A percentile compares a stretch with the other conserved stretches of the same genome.
These are phyloP conservation scores for Amphimedon queenslandica DNA, from an alignment of 37 sponge, comb jelly and placozoan species.

Conservation along the genomic window DNA sequence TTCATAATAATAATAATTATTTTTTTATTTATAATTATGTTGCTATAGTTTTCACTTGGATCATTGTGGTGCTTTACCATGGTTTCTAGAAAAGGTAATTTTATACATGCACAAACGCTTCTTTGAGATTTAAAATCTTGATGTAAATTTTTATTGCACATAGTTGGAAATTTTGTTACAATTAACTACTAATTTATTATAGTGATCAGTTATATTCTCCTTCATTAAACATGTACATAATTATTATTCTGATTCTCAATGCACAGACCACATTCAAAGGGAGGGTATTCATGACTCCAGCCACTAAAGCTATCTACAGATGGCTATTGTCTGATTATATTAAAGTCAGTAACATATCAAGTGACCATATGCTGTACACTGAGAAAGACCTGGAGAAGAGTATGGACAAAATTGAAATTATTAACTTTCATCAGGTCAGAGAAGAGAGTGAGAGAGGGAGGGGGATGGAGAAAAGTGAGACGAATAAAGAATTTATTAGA, in stretches of 20 bases:
- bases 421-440: constrained; percentile 92
- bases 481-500: too few species aligned
- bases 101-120: too few species aligned
- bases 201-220: background rate
- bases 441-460: too few species aligned
- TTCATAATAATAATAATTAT: too few species aligned
- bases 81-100: constrained; percentile 89
- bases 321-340: constrained; percentile 99
- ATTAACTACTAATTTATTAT: background rate
- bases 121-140: too few species aligned
- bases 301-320: constrained; percentile 97
- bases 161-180: constrained; percentile 1
- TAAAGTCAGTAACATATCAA: constrained; percentile 94
- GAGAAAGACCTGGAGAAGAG: constrained; percentile 96
- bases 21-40: too few species aligned
- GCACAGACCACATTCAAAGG: constrained; percentile 90
- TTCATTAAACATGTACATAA: background rate
- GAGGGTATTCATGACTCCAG: constrained; percentile 98
- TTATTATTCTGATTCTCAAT: background rate
- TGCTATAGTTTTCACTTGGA: constrained; percentile 90
- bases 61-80: constrained; percentile 98
- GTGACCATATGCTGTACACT: constrained; percentile 91
- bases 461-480: too few species aligned
- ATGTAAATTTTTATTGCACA: too few species aligned
- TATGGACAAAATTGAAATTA: constrained; percentile 93